Conservation (phyloP, 2,797 vertebrate species). For the Acanthopagrus latus region DNA sequence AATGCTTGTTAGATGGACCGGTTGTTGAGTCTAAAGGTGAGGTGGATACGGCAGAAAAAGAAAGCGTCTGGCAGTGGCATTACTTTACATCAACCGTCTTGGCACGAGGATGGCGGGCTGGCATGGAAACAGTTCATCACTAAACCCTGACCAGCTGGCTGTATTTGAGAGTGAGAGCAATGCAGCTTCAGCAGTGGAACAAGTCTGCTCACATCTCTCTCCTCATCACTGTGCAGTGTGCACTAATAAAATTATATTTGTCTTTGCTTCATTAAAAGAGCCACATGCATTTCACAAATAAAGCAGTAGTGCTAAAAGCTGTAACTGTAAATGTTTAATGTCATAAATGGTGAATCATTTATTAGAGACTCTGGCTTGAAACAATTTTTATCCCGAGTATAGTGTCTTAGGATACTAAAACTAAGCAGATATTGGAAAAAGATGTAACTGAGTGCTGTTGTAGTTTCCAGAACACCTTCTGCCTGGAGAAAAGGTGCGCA, state of each 20-base stretch:
- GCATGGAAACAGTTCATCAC: constrained; percentile 64
- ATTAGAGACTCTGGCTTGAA: constrained; percentile 5
- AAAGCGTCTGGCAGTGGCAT: constrained; percentile 51
- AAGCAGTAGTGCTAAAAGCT: constrained; percentile 5
- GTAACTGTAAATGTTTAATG: constrained; percentile 17
- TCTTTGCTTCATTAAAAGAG: constrained; percentile 50
- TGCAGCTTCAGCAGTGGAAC: constrained; percentile 43
- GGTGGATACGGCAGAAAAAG: constrained; percentile 53
- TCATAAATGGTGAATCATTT: constrained; percentile 1
- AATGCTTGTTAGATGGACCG: constrained; percentile 53
- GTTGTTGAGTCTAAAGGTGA: constrained; percentile 52
- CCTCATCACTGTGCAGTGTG: constrained; percentile 50
- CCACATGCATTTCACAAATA: constrained; percentile 29
- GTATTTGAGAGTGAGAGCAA: constrained; percentile 54
- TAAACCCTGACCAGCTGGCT: constrained; percentile 74
- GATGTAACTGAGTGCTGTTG: background rate
- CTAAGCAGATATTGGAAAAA: background rate
- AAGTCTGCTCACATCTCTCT: constrained; percentile 57
- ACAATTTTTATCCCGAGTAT: background rate
- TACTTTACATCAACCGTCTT: constrained; percentile 61
- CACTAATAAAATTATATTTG: constrained; percentile 57
- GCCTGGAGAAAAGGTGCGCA: background rate
- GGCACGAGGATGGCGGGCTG: constrained; percentile 53
- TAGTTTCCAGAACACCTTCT: background rate
- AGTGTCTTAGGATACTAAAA: constrained; percentile 3